Conservation (phyloP, 2,113 vertebrate genomes). For the Tyto alba region DNA sequence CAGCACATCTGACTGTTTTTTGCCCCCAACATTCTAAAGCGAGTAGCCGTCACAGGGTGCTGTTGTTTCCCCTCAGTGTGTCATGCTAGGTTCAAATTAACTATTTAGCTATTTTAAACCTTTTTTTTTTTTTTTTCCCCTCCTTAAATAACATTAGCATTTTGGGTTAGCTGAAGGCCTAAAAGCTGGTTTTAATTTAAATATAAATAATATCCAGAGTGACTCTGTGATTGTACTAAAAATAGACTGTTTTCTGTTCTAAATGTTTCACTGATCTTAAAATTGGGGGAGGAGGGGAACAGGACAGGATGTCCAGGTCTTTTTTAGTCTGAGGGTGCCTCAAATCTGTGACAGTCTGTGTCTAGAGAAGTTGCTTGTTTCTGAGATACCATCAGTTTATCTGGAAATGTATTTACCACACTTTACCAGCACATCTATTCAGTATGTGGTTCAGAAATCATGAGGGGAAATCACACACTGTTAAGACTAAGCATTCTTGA, state of each 20-base stretch:
- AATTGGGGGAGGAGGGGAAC: background rate
- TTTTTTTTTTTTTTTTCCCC: background rate
- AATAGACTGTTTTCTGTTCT: slow-evolving; percentile 38
- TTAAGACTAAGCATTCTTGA: slow-evolving; percentile 72
- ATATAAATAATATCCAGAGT: slow-evolving; percentile 36
- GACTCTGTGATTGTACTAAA: slow-evolving; percentile 30
- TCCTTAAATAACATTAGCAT: background rate
- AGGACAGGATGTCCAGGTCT: background rate
- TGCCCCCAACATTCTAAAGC: background rate
- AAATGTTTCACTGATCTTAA: slow-evolving; percentile 30
- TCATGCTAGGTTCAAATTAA: background rate
- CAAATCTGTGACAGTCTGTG: slow-evolving; percentile 10
- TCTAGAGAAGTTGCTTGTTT: background rate
- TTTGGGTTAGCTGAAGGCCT: background rate
- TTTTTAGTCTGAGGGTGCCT: slow-evolving; percentile 24
- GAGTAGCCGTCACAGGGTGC: background rate
- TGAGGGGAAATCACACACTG: slow-evolving; percentile 68
- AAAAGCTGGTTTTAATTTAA: slow-evolving; percentile 54
- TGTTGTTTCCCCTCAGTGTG: background rate
- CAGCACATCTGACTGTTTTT: background rate
- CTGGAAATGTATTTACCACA: slow-evolving; percentile 63
- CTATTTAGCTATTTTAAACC: background rate
- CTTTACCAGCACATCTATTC: slow-evolving; percentile 53
- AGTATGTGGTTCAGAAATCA: slow-evolving; percentile 59
- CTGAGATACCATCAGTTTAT: slow-evolving; percentile 52